Evolutionary conservation across 1,140 invertebrate species (phyloP).

Genomic region (Zaprionus taronus): DNA sequence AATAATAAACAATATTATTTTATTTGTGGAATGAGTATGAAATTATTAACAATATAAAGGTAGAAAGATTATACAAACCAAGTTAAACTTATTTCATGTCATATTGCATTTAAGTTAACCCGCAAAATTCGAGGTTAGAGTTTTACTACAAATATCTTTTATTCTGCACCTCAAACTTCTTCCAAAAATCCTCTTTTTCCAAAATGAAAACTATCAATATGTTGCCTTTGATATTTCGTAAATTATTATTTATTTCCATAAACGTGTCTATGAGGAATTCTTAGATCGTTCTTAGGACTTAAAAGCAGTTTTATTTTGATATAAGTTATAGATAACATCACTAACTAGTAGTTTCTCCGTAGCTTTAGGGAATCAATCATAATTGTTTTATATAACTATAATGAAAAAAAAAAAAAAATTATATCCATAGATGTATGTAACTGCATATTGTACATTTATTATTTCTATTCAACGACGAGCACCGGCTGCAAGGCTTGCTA

Average conservation of each 20-base stretch:
- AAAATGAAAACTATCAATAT: too few relatives aligned
- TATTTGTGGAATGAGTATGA: too few relatives aligned
- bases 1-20: not conserved
- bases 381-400: not conserved
- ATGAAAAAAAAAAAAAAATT: not conserved
- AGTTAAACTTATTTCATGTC: too few relatives aligned
- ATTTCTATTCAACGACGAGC: conserved; percentile 8
- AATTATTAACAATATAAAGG: too few relatives aligned
- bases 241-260: not conserved
- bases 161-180: too few relatives aligned
- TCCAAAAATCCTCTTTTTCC: not conserved
- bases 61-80: too few relatives aligned
- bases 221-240: not conserved
- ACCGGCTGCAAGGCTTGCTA: conserved; percentile 32
- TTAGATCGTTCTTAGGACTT: not conserved
- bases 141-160: too few relatives aligned
- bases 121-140: too few relatives aligned
- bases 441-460: not conserved
- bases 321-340: not conserved
- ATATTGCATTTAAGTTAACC: too few relatives aligned
- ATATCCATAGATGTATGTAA: not conserved
- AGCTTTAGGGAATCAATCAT: not conserved
- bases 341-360: not conserved
- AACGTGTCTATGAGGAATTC: not conserved
- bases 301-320: not conserved